phyloP scores from a whole-genome alignment of 1,140 invertebrate species.

The Drosophila watanabei region DNA sequence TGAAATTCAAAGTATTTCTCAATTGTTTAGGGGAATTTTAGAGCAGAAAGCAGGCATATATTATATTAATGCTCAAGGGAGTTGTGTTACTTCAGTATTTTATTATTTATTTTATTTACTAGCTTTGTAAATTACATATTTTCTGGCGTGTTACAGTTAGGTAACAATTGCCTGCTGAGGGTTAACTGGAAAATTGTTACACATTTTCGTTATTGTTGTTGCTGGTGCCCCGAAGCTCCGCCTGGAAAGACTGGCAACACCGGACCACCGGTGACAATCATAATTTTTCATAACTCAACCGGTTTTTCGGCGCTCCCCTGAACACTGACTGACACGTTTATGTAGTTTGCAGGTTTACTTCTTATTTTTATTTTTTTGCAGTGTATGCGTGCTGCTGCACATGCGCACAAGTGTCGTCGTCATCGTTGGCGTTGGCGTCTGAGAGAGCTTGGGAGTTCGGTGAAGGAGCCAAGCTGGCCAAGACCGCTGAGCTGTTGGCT shows the following conservation, averaged over 20 bases:
- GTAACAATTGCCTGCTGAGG: slow-evolving; percentile 21
- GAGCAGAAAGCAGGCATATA: background rate
- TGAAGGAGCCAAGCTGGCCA: slow-evolving; percentile 9
- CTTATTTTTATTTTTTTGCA: slow-evolving; percentile 3
- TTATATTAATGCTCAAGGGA: too few species aligned
- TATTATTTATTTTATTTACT: background rate
- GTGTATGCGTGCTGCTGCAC: slow-evolving; percentile 51
- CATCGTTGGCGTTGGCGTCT: slow-evolving; percentile 62
- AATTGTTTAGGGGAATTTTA: background rate
- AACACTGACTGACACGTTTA: slow-evolving; percentile 64
- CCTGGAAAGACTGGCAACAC: slow-evolving; percentile 14
- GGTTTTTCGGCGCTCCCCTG: slow-evolving; percentile 57
- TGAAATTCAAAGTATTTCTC: slow-evolving; percentile 2
- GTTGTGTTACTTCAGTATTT: background rate
- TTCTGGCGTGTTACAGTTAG: background rate
- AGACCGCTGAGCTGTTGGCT: slow-evolving; percentile 9
- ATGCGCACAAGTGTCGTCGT: slow-evolving; percentile 79
- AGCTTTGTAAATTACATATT: background rate
- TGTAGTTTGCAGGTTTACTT: slow-evolving; percentile 55
- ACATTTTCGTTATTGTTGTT: slow-evolving; percentile 57
- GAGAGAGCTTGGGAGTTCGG: background rate
- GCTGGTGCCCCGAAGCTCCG: slow-evolving; percentile 18
- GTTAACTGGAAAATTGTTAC: slow-evolving; percentile 83
- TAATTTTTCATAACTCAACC: slow-evolving; percentile 83
- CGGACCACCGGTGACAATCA: slow-evolving; percentile 77